Conservation (phyloP, 1,140 invertebrate genomes). For the Venustaconcha ellipsiformis region DNA sequence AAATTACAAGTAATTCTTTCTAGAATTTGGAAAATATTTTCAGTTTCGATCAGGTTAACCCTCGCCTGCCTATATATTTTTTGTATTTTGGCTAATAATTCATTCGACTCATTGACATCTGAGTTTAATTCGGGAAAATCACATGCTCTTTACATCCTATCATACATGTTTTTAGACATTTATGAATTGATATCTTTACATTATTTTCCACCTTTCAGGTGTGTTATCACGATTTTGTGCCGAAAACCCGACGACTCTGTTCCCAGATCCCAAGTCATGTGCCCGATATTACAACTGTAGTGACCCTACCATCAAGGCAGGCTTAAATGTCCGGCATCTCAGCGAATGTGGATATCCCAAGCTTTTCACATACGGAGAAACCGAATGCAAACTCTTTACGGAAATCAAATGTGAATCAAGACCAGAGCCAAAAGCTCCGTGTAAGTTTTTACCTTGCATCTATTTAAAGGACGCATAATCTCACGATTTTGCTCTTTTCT, state of each 20-base stretch:
- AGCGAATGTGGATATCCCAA: constrained; percentile 51
- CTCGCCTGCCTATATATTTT: too few species aligned
- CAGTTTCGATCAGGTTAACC: too few species aligned
- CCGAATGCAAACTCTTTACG: constrained; percentile 40
- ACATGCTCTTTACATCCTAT: too few species aligned
- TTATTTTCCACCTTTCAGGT: constrained; percentile 18
- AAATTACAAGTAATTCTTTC: too few species aligned
- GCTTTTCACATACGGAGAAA: constrained; percentile 36
- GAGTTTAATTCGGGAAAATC: too few species aligned
- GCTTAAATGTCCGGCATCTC: constrained; percentile 36
- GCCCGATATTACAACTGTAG: constrained; percentile 57
- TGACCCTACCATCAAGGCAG: constrained; percentile 11
- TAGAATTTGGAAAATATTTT: too few species aligned
- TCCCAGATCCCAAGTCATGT: constrained; percentile 43
- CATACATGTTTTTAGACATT: too few species aligned
- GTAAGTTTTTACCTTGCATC: constrained; percentile 27
- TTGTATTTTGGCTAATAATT: too few species aligned
- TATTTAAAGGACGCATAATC: too few species aligned
- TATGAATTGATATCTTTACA: too few species aligned
- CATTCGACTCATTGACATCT: too few species aligned
- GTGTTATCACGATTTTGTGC: constrained; percentile 34
- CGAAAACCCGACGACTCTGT: constrained; percentile 39
- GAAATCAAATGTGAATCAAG: constrained; percentile 34
- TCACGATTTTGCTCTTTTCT: too few species aligned
- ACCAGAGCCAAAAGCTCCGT: constrained; percentile 39